Evolutionary conservation across 2,888 invertebrate species (phyloP).

Genomic region (Corbicula japonica): DNA sequence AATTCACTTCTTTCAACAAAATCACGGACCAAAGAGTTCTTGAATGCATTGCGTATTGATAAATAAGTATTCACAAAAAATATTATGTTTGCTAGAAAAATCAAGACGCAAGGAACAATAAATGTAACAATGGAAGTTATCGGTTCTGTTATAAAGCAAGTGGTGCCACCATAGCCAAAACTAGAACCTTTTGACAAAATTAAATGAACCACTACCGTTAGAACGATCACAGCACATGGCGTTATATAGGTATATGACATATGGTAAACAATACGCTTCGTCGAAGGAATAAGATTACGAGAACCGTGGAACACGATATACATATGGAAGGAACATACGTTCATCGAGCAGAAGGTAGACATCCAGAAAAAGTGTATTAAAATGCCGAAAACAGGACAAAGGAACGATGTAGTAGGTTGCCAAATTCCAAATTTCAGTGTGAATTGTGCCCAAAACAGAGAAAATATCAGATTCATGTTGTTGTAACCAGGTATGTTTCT

Average conservation of each 20-base stretch:
- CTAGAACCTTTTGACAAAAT: slow-evolving; percentile 29
- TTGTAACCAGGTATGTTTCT: slow-evolving; percentile 69
- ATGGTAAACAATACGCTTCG: slow-evolving; percentile 16
- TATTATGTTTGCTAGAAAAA: slow-evolving; percentile 65
- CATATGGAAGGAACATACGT: slow-evolving; percentile 71
- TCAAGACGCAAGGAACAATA: slow-evolving; percentile 62
- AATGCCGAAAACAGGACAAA: slow-evolving; percentile 56
- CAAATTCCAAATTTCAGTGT: slow-evolving; percentile 59
- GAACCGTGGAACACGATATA: slow-evolving; percentile 54
- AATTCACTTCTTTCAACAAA: slow-evolving; percentile 62
- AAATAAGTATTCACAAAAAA: slow-evolving; percentile 66
- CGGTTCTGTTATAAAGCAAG: slow-evolving; percentile 55
- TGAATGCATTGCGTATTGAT: slow-evolving; percentile 50
- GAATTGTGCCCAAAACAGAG: slow-evolving; percentile 66
- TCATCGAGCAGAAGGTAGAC: slow-evolving; percentile 67
- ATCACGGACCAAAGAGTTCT: slow-evolving; percentile 32
- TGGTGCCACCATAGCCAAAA: slow-evolving; percentile 63
- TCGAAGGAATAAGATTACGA: neutral
- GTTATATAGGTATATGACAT: slow-evolving; percentile 37
- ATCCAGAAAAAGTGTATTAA: slow-evolving; percentile 72
- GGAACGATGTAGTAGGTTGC: neutral
- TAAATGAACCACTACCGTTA: slow-evolving; percentile 34
- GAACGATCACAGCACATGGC: slow-evolving; percentile 36
- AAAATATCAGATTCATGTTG: slow-evolving; percentile 66
- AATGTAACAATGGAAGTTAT: slow-evolving; percentile 60